A percentile compares a stretch with the other conserved stretches of the same genome.
Conservation (phyloP, 2,888 invertebrate species). For the Anthrax anthrax region DNA sequence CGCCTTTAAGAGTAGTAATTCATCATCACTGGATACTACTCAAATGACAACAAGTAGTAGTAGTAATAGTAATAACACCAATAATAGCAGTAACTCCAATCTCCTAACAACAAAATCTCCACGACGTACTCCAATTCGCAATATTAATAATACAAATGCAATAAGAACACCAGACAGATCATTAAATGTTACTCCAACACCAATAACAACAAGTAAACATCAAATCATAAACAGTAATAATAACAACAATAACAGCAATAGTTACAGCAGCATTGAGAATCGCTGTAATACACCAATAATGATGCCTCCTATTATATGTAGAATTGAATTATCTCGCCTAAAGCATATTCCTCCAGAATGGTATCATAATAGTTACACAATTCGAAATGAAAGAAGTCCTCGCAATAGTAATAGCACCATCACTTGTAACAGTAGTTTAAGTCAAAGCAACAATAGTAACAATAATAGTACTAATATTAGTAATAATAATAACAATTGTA, state of each 20-base stretch:
- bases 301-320: constrained; percentile 23
- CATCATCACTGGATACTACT: background rate
- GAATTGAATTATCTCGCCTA: constrained; percentile 28
- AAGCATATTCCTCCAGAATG: constrained; percentile 24
- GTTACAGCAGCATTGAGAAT: constrained; percentile 12
- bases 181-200: constrained; percentile 5
- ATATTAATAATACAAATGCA: background rate
- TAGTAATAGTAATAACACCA: constrained; percentile 1
- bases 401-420: background rate
- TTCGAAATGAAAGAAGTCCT: constrained; percentile 13
- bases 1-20: constrained; percentile 15
- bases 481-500: background rate
- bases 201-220: background rate
- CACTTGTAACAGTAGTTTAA: constrained; percentile 11
- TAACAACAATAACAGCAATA: constrained; percentile 15
- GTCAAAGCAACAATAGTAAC: constrained; percentile 9
- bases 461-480: constrained; percentile 6
- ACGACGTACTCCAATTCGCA: background rate
- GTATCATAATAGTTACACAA: constrained; percentile 22
- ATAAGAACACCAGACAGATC: constrained; percentile 1
- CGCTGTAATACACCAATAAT: constrained; percentile 9
- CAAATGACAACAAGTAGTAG: background rate
- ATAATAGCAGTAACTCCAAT: background rate
- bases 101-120: constrained; percentile 4
- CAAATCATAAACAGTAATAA: constrained; percentile 3